phyloP scores from a whole-genome alignment of 2,888 invertebrate species.

The Ormyrus thymus region DNA sequence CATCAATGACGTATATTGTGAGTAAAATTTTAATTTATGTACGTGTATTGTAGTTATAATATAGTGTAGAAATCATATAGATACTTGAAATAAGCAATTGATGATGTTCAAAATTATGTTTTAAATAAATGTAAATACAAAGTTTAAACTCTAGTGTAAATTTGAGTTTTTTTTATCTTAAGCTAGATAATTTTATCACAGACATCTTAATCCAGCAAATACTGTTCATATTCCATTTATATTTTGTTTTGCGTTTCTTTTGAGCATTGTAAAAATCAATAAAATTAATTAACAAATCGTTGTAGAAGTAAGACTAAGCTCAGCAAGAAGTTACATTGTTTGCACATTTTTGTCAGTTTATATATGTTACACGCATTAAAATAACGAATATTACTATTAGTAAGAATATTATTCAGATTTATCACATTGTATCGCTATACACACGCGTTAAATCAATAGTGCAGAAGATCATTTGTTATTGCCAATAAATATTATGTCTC shows the following conservation, averaged over 20 bases:
- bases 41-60: constrained; percentile 13
- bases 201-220: constrained; percentile 6
- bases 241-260: no score
- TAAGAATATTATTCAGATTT: constrained; percentile 12
- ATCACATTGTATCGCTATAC: not conserved
- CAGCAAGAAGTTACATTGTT: constrained; percentile 11
- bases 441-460: not conserved
- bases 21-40: constrained; percentile 27
- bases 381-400: not conserved
- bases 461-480: constrained; percentile 2
- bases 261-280: not conserved
- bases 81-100: constrained; percentile 5
- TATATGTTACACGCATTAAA: not conserved
- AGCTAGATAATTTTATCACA: constrained; percentile 1
- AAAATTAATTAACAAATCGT: not conserved
- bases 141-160: constrained; percentile 20
- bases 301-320: not conserved
- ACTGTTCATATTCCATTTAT: no score
- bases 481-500: constrained; percentile 20
- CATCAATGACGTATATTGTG: constrained; percentile 12
- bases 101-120: constrained; percentile 27
- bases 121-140: constrained; percentile 37
- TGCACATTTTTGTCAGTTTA: constrained; percentile 21
- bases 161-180: constrained; percentile 14
- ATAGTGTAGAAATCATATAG: constrained; percentile 3